Evolutionary conservation across 2,113 vertebrate genomes (phyloP).

Genomic region (Coptodon bakossiorum): DNA sequence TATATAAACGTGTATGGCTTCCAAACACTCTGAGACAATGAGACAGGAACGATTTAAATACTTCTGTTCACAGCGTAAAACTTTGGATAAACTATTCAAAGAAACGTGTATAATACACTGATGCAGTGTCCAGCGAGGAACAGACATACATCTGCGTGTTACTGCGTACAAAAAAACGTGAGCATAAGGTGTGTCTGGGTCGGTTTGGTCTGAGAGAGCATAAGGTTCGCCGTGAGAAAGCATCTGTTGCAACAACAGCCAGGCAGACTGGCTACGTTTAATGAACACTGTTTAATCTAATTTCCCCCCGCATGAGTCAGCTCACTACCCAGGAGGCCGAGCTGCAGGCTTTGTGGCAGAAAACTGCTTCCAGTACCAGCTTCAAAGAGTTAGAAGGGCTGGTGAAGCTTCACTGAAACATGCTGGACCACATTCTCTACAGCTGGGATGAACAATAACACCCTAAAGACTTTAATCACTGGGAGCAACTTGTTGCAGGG

Average conservation of each 20-base stretch:
- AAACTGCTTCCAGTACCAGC: neutral
- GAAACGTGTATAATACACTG: neutral
- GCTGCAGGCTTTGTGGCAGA: neutral
- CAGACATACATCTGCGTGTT: neutral
- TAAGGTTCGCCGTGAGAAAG: slow-evolving; percentile 19
- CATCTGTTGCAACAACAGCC: neutral
- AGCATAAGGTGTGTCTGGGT: slow-evolving; percentile 19
- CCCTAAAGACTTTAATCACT: neutral
- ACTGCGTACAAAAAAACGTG: slow-evolving; percentile 9
- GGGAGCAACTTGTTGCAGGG: neutral
- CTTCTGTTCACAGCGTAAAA: neutral
- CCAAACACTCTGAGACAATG: neutral
- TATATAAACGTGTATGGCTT: neutral
- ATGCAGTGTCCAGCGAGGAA: neutral
- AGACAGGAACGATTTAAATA: neutral
- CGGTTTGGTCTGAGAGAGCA: slow-evolving; percentile 35
- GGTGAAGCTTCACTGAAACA: neutral
- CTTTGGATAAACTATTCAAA: neutral
- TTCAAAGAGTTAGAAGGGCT: neutral
- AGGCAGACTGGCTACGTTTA: neutral
- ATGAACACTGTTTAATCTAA: neutral
- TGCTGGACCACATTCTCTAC: neutral
- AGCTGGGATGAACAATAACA: neutral
- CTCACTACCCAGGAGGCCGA: neutral
- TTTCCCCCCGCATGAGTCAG: neutral